Evolutionary conservation across 2,888 invertebrate species (phyloP), one percentile per base, ranked within the genome.

Genomic region (Hyles lineata): DNA sequence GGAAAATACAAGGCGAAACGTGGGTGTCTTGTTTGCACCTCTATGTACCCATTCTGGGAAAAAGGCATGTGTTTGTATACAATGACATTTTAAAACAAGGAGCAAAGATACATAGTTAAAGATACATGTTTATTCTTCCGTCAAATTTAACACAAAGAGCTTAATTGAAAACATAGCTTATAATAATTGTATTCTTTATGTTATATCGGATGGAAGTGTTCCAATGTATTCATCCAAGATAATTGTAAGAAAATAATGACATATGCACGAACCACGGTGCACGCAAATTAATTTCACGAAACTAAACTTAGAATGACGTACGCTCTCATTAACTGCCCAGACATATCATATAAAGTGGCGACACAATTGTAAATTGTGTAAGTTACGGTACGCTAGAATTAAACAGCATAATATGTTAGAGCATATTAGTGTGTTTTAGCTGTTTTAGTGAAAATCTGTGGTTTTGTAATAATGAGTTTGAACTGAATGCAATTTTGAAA

Each of bases 331-430:
- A 67, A 67, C 50, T 21, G 43, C 67, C 43, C 50, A 23, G 43
- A 67, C 67, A 67, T 50, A 67, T 67, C 67, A 67, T 67, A 50
- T 67, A 67, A 67, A 50, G 67, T 67, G 67, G 50, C 23, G 67
- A 67, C 67, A 67, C 67, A 50, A 67, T 67, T 67, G 67, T 67
- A 67, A 67, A 67, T 67, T 67, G 23, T 50, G 50, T 50, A 67
- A 67, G 67, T 50, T 67, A 50, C 67, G 67, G 23, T 50, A 23
- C n/a, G 15, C 43, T 17, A 43, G 17, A 23, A 23, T 67, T 50
- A 67, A 67, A 67, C 67, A 23, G 5, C 17, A 23, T 43, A 43
- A 43, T 67, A 43, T 43, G 43, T 67, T 23, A 50, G 23, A 50
- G 17, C 43, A 67, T 67, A 6, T 67, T 21, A 43, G 43, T 43